Evolutionary conservation across 1,140 invertebrate genomes (phyloP), one percentile per base, ranked within the genome.

Genomic region (Papilio polyxenes): DNA sequence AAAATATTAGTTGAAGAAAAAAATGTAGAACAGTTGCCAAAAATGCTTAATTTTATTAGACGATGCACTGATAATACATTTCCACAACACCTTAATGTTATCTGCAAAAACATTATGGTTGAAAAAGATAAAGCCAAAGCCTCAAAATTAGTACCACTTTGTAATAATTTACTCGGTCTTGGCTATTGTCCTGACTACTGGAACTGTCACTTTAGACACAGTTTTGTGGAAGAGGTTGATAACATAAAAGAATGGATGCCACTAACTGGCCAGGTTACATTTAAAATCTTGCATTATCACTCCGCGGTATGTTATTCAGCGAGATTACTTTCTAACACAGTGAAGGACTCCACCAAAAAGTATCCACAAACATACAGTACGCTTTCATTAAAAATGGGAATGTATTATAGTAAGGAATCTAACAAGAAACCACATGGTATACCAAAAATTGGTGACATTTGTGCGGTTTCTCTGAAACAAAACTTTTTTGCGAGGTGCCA

Each of bases 21-120:
- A 15, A 92, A 94, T 65, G 80, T 87, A 7, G 90, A 92, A 84
- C 92, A 94, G 69, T 82, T 95, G 40, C 93, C 93, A 6, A 94
- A 94, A 85, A 92, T 94, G 23, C 59, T 94, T 3, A 86, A 92
- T 84, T 95, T 94, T 82, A 85, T 94, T 0, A 93, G 91, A 87
- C 86, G 94, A 81, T 95, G 91, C 83, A 89, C 88, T 0, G 81
- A 87, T 20, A 84, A 91, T 17, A 62, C 17, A 20, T 6, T 93
- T 4, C 92, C 93, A 1, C 77, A 84, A 8, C 79, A 83, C 37
- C 82, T 95, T 59, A 83, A 91, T 53, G 78, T 83, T 4, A 80
- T 94, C 40, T 86, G 86, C n/a, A 65, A 83, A 5, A 85, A 85
- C 15, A 85, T 94, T 83, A 81, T 92, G 53, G 74, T n/a, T 7